Conservation (phyloP, 2,797 vertebrate species). For the Leptatherina wallacei region DNA sequence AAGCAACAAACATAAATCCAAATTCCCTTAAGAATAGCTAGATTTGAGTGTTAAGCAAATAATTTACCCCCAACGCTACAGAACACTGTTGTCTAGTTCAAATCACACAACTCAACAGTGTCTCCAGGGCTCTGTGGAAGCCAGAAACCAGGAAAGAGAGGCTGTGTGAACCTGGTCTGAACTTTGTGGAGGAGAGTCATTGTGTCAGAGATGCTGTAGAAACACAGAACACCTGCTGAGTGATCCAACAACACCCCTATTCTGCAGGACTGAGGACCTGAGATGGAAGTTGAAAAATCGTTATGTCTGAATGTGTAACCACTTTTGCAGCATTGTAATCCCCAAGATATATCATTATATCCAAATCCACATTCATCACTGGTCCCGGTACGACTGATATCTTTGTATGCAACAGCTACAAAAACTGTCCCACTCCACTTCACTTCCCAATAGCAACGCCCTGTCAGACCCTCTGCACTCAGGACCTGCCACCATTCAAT, state of each 20-base stretch:
- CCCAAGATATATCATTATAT: slow-evolving; percentile 22
- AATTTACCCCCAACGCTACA: no score
- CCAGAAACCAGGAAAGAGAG: slow-evolving; percentile 26
- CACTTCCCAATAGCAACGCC: slow-evolving; percentile 33
- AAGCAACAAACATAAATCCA: neutral
- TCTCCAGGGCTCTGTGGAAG: fast-evolving
- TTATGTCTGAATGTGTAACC: neutral
- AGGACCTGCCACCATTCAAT: fast-evolving
- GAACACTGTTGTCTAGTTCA: neutral
- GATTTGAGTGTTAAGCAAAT: no score
- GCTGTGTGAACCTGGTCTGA: slow-evolving; percentile 27
- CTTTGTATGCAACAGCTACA: slow-evolving; percentile 16
- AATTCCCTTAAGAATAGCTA: neutral
- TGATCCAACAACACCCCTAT: slow-evolving; percentile 37
- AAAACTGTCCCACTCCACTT: fast-evolving
- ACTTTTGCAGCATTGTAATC: fast-evolving
- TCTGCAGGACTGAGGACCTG: slow-evolving; percentile 14
- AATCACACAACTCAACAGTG: slow-evolving; percentile 23
- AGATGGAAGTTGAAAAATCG: fast-evolving
- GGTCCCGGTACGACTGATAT: slow-evolving; percentile 6
- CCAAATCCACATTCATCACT: neutral
- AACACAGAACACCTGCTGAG: slow-evolving; percentile 15
- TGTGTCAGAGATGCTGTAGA: slow-evolving; percentile 28
- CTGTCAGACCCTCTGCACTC: slow-evolving; percentile 14
- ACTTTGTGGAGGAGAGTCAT: slow-evolving; percentile 43